Evolutionary conservation across 2,113 vertebrate genomes (phyloP).

Genomic region (Pachycephala philippinensis): DNA sequence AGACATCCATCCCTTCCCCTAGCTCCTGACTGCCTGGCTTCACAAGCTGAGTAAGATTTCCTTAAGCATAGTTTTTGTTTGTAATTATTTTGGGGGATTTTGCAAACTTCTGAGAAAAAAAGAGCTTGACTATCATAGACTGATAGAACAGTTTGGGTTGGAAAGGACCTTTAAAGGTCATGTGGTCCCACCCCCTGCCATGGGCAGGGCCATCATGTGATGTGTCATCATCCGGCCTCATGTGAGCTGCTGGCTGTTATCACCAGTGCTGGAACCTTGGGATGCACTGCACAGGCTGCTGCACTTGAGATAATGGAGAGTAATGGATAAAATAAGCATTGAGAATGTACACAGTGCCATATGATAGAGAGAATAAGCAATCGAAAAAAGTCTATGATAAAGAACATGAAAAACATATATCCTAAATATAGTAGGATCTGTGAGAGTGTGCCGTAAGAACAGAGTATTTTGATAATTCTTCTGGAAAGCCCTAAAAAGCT

Average conservation of each 20-base stretch:
- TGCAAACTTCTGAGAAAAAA: not conserved
- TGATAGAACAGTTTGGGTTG: not conserved
- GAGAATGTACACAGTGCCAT: not conserved
- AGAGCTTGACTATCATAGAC: not conserved
- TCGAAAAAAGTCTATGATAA: not conserved
- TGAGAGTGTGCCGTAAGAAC: not conserved
- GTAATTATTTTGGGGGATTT: not conserved
- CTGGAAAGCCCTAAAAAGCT: constrained; percentile 17
- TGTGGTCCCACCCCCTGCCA: not conserved
- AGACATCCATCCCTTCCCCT: not conserved
- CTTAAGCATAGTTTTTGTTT: not conserved
- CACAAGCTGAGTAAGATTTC: not conserved
- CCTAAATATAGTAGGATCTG: not conserved
- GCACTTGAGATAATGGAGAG: not conserved
- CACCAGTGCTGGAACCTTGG: not conserved
- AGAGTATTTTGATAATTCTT: not conserved
- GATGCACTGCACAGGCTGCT: not conserved
- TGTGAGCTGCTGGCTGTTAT: not conserved
- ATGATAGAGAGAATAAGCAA: not conserved
- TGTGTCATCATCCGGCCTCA: not conserved
- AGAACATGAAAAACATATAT: not conserved
- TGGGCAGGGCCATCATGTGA: not conserved
- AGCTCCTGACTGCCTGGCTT: not conserved
- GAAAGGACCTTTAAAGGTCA: not conserved
- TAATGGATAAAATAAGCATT: not conserved